phyloP scores from a whole-genome alignment of 2,888 invertebrate species.

The Parochlus steinenii region DNA sequence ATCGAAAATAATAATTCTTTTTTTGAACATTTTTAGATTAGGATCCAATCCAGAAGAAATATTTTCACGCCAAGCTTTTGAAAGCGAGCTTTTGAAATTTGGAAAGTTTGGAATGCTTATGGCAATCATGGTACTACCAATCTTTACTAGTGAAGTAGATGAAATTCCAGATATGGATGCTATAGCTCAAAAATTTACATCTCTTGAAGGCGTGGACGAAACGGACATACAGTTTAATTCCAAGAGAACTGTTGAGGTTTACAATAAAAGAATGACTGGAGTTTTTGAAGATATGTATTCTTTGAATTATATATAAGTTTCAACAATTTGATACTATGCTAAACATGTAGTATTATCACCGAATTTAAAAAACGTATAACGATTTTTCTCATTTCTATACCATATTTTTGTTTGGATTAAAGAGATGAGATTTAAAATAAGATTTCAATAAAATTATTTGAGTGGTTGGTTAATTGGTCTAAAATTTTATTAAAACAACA shows the following conservation, averaged over 20 bases:
- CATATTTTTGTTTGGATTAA: too few relatives aligned
- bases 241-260: constrained; percentile 13
- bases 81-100: constrained; percentile 20
- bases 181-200: background rate
- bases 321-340: too few relatives aligned
- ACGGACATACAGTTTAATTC: background rate
- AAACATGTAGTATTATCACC: too few relatives aligned
- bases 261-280: constrained; percentile 20
- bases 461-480: too few relatives aligned
- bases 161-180: constrained; percentile 23
- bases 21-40: constrained; percentile 17
- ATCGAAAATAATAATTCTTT: background rate
- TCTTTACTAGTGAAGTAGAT: constrained; percentile 20
- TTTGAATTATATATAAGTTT: constrained; percentile 20
- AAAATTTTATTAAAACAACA: too few relatives aligned
- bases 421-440: too few relatives aligned
- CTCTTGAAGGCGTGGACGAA: background rate
- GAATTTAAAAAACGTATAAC: too few relatives aligned
- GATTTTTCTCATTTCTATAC: too few relatives aligned
- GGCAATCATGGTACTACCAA: constrained; percentile 23
- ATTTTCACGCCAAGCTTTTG: constrained; percentile 19
- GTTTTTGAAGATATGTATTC: constrained; percentile 21
- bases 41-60: constrained; percentile 19
- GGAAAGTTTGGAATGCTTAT: constrained; percentile 22
- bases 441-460: too few relatives aligned